Evolutionary conservation across 2,797 vertebrate genomes (phyloP).

Genomic region (Dendrocincla tyrannina): DNA sequence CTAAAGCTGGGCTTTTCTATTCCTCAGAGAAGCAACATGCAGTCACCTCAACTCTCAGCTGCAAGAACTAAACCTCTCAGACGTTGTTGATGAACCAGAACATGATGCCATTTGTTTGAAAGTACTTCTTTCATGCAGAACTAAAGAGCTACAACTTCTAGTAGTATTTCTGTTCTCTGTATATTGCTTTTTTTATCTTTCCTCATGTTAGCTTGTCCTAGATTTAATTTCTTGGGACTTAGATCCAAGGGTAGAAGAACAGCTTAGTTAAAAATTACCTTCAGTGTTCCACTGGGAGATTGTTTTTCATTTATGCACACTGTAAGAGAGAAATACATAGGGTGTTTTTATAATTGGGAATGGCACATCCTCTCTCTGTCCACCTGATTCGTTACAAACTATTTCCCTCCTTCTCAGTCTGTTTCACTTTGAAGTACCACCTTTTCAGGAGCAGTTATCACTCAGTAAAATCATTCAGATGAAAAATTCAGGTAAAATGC

Average conservation of each 20-base stretch:
- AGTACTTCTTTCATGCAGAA: not conserved
- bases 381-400: not conserved
- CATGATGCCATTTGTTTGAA: not conserved
- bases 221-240: not conserved
- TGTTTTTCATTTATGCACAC: not conserved
- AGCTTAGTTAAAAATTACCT: not conserved
- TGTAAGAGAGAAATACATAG: not conserved
- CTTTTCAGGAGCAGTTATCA: not conserved
- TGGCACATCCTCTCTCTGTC: not conserved
- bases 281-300: not conserved
- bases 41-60: not conserved
- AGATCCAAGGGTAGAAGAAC: not conserved
- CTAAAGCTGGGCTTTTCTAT: not conserved
- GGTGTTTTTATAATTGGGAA: not conserved
- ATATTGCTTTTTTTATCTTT: not conserved
- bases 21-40: not conserved
- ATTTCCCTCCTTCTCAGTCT: not conserved
- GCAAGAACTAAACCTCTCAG: not conserved
- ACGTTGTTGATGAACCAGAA: not conserved
- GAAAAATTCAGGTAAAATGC: not conserved
- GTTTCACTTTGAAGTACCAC: not conserved
- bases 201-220: not conserved
- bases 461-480: not conserved
- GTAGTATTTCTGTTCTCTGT: not conserved
- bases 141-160: not conserved